Evolutionary conservation across 1,140 invertebrate species (phyloP).

Genomic region (Drosophila miranda): DNA sequence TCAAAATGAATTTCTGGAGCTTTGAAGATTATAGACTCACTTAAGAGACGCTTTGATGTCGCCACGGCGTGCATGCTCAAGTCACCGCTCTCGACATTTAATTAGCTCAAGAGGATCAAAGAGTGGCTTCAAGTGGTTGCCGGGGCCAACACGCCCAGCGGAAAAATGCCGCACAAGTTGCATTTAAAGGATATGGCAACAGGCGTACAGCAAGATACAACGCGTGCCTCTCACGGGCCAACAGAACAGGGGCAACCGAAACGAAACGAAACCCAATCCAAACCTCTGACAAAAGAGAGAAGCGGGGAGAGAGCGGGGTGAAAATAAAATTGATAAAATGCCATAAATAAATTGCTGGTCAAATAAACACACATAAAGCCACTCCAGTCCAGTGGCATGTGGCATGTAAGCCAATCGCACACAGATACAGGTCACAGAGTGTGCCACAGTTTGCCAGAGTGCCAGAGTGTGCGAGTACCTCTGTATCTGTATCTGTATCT

Average conservation of each 20-base stretch:
- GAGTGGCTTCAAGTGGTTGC: slow-evolving; percentile 42
- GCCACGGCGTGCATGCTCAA: slow-evolving; percentile 61
- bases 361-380: slow-evolving; percentile 48
- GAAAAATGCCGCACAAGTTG: slow-evolving; percentile 64
- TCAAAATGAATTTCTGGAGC: slow-evolving; percentile 78
- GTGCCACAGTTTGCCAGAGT: not conserved
- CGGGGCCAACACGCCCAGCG: slow-evolving; percentile 20
- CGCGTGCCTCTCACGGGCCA: not conserved
- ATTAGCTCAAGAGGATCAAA: slow-evolving; percentile 79
- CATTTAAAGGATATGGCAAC: slow-evolving; percentile 80
- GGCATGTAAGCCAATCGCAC: slow-evolving; percentile 30
- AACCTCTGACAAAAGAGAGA: not conserved
- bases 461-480: slow-evolving; percentile 8
- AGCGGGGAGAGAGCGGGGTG: slow-evolving; percentile 5
- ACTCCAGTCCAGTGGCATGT: not conserved
- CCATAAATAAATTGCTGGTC: slow-evolving; percentile 78
- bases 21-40: slow-evolving; percentile 80
- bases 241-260: not conserved
- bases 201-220: slow-evolving; percentile 61
- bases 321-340: slow-evolving; percentile 64
- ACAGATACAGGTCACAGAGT: slow-evolving; percentile 5
- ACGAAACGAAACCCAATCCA: slow-evolving; percentile 1
- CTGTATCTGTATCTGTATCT: slow-evolving; percentile 39
- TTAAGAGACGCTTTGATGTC: slow-evolving; percentile 78
- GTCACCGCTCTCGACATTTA: slow-evolving; percentile 42